Conservation (phyloP, 30 jellyfish, hydroid and myxozoan genomes). For the Sanderia malayensis region DNA sequence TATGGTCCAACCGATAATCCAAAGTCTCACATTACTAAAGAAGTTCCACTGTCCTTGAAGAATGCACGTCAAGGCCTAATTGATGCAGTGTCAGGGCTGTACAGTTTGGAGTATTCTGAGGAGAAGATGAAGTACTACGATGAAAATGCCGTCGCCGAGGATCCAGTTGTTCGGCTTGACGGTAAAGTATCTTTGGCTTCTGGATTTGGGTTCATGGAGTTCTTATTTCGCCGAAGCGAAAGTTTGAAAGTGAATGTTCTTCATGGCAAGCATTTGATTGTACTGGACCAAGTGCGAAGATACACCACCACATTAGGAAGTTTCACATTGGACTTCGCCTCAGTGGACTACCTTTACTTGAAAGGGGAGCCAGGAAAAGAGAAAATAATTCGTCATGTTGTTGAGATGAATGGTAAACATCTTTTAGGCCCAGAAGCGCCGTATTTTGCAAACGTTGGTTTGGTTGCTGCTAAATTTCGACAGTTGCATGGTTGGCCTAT, state of each 20-base stretch:
- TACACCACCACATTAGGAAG: constrained; percentile 23
- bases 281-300: constrained; percentile 34
- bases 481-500: constrained; percentile 47
- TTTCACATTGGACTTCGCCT: constrained; percentile 28
- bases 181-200: constrained; percentile 37
- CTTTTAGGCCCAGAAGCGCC: constrained; percentile 43
- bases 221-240: constrained; percentile 25
- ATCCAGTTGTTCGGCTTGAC: constrained; percentile 34
- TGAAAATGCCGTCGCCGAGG: constrained; percentile 38
- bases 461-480: constrained; percentile 44
- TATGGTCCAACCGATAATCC: constrained; percentile 29
- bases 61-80: constrained; percentile 28
- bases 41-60: constrained; percentile 23
- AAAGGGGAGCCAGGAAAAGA: constrained; percentile 49
- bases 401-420: constrained; percentile 45
- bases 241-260: constrained; percentile 19
- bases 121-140: constrained; percentile 22
- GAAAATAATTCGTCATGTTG: constrained; percentile 33
- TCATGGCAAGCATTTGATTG: constrained; percentile 37
- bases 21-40: constrained; percentile 7
- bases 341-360: constrained; percentile 29
- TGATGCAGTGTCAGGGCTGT: constrained; percentile 41
- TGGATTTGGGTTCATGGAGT: constrained; percentile 25
- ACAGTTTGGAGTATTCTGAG: constrained; percentile 12
- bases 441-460: constrained; percentile 42